Evolutionary conservation across 2,888 invertebrate species (phyloP), one percentile per base, ranked within the genome.

Genomic region (Sinhomidia bicolor): DNA sequence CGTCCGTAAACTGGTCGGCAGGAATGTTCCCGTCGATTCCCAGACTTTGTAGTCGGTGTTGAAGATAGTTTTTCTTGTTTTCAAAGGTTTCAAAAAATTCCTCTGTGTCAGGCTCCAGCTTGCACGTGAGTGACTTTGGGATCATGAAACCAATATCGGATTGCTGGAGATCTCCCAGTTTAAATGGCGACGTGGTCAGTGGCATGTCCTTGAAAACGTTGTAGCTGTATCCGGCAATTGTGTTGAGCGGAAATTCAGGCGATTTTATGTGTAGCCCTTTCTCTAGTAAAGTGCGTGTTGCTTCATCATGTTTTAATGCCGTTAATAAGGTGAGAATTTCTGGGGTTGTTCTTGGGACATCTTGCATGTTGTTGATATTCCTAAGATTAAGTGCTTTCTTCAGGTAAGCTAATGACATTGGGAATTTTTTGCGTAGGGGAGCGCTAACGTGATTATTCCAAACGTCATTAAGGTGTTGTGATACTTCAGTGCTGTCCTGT

Each of bases 111-210:
- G 47, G 81, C 0, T 65, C 81, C 36, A 71, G 9, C 4, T 47
- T 68, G 20, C 88, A 89, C 0, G 86, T 76, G 7, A 90, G 3
- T 1, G 20, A 5, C 0, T 23, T 74, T 1, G 90, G 89, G 7
- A 90, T 29, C 74, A 81, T 23, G 20, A 88, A 90, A 1, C 89
- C 90, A 71, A 89, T 89, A 23, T 90, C 89, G 9, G 89, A 86
- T 20, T 74, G 80, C 0, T 57, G 57, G 0, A 62, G 7, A 9
- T 80, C 51, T 7, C 84, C 82, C 3, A 90, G 10, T 5, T 76
- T 26, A 47, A 89, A 84, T 0, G 90, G 90, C 0, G 87, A 87
- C 0, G 12, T 57, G 0, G 54, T 10, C 1, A 89, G 41, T 20
- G 65, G 36, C 1, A 4, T 47, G 32, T 90, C 90, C 14, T 84